These are phyloP conservation scores for Masnerella sp. DNA, from an alignment of 2,888 invertebrate species.

Conservation along the genomic window DNA sequence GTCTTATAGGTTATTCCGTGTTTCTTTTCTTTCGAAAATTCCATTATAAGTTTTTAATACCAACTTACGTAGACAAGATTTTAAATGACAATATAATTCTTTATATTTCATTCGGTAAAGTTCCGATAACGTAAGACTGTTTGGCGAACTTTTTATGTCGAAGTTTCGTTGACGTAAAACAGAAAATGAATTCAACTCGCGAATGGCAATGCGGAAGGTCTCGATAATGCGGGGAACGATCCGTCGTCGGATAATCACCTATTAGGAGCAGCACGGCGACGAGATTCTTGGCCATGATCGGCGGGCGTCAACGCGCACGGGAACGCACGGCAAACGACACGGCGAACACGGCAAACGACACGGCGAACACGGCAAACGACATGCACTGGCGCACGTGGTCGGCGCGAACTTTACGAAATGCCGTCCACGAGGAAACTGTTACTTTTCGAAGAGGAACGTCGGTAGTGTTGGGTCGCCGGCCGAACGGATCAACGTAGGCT, in stretches of 20 bases:
- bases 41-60: constrained; percentile 52
- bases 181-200: too few species aligned
- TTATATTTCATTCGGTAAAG: constrained; percentile 38
- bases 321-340: constrained; percentile 13
- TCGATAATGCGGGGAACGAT: too few species aligned
- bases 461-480: constrained; percentile 64
- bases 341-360: constrained; percentile 23
- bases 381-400: constrained; percentile 28
- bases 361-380: constrained; percentile 17
- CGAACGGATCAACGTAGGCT: constrained; percentile 68
- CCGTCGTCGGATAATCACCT: constrained; percentile 37
- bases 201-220: too few species aligned
- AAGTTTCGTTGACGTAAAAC: constrained; percentile 18
- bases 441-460: constrained; percentile 65
- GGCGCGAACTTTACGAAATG: constrained; percentile 57
- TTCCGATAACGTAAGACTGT: constrained; percentile 25
- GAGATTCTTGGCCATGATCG: constrained; percentile 47
- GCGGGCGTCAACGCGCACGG: constrained; percentile 9
- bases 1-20: constrained; percentile 21
- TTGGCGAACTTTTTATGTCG: constrained; percentile 5
- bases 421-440: constrained; percentile 73
- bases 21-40: constrained; percentile 41
- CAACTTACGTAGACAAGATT: constrained; percentile 43
- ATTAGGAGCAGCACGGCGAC: constrained; percentile 36
- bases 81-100: constrained; percentile 52